A percentile compares a stretch with the other conserved stretches of the same genome.
Evolutionary conservation across 2,888 invertebrate species (phyloP).

Genomic region (Cordilura impudica): DNA sequence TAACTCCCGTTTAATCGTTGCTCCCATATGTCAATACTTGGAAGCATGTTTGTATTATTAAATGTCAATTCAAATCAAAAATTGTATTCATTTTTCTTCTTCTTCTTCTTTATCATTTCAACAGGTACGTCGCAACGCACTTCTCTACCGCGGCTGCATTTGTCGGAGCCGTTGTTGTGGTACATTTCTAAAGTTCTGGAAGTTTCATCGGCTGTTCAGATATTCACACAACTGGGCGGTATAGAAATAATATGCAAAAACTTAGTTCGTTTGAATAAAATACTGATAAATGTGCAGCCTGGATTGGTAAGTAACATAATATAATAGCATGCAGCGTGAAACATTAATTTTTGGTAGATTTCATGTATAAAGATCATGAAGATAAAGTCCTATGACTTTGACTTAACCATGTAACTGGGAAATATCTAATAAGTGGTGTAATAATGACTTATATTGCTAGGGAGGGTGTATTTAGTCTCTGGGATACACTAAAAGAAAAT

Average conservation of each 20-base stretch:
- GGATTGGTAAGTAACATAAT: conserved; percentile 80
- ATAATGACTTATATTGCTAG: too few species aligned
- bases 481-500: too few species aligned
- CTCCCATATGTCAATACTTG: conserved; percentile 87
- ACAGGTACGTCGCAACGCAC: conserved; percentile 75
- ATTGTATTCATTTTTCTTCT: background rate
- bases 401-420: too few species aligned
- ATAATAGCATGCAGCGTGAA: too few species aligned
- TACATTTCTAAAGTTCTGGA: conserved; percentile 89
- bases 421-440: too few species aligned
- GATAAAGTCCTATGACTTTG: too few species aligned
- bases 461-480: too few species aligned
- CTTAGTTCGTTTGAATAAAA: conserved; percentile 86
- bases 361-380: too few species aligned
- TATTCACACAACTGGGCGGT: conserved; percentile 87
- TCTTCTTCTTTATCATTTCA: background rate
- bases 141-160: conserved; percentile 78
- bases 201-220: conserved; percentile 85
- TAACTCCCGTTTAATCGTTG: conserved; percentile 86
- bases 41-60: conserved; percentile 71
- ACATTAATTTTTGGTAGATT: too few species aligned
- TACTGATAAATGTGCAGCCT: conserved; percentile 84
- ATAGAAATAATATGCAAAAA: conserved; percentile 87
- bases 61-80: background rate
- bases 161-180: conserved; percentile 92